Evolutionary conservation across 2,113 vertebrate species (phyloP).

Genomic region (Sinocyclocheilus anophthalmus): DNA sequence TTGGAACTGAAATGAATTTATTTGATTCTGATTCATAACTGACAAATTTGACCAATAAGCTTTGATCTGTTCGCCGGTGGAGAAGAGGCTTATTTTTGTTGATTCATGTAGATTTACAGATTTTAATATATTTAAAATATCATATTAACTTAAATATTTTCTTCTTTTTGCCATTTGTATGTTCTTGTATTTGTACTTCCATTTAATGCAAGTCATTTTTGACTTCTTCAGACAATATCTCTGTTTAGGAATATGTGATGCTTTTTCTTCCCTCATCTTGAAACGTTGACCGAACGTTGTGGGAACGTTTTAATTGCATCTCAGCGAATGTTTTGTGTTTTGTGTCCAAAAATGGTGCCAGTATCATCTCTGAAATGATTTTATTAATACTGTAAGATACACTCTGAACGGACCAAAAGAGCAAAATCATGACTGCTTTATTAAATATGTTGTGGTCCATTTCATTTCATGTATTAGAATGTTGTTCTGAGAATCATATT

Average conservation of each 20-base stretch:
- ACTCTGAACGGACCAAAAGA: slow-evolving; percentile 40
- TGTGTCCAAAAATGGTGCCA: slow-evolving; percentile 11
- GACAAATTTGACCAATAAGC: slow-evolving; percentile 36
- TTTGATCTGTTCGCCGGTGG: slow-evolving; percentile 21
- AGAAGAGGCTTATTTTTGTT: slow-evolving; percentile 3
- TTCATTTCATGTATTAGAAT: slow-evolving; percentile 55
- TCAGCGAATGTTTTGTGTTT: neutral
- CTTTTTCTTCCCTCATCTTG: neutral
- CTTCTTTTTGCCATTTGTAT: slow-evolving; percentile 10
- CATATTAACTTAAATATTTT: slow-evolving; percentile 40
- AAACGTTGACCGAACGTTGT: slow-evolving; percentile 6
- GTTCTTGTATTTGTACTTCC: neutral
- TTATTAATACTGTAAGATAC: slow-evolving; percentile 13
- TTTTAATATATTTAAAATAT: slow-evolving; percentile 54
- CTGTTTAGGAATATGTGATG: neutral
- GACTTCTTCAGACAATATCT: neutral
- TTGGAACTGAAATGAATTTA: neutral
- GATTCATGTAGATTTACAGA: slow-evolving; percentile 37
- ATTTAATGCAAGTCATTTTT: neutral
- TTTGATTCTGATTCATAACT: slow-evolving; percentile 25
- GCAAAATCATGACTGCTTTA: slow-evolving; percentile 48
- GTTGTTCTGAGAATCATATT: slow-evolving; percentile 61
- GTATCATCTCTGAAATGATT: slow-evolving; percentile 22
- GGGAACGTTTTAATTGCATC: neutral
- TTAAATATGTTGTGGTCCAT: slow-evolving; percentile 23